phyloP scores from a whole-genome alignment of 2,888 invertebrate species.

The Onthophagus sagittarius region DNA sequence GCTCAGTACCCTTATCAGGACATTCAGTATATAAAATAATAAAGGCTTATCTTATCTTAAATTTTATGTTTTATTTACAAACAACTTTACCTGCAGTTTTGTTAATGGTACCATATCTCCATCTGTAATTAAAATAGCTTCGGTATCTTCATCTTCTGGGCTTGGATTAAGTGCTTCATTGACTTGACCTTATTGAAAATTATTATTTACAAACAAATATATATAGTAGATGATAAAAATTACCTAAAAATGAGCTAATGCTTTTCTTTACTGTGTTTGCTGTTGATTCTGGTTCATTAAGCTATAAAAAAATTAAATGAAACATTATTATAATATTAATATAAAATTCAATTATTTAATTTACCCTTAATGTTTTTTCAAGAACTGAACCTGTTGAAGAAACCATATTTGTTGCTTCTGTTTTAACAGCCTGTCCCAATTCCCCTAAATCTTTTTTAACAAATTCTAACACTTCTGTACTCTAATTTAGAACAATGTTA shows the following conservation, averaged over 20 bases:
- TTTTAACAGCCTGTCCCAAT: conserved; percentile 67
- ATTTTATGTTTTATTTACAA: conserved; percentile 2
- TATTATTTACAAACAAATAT: neutral
- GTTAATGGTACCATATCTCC: conserved; percentile 66
- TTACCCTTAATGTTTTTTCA: conserved; percentile 66
- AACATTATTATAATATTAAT: neutral
- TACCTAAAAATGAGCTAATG: conserved; percentile 66
- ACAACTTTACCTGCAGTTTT: conserved; percentile 50
- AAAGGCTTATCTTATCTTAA: conserved; percentile 8
- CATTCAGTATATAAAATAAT: neutral
- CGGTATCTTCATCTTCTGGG: conserved; percentile 66
- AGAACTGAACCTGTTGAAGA: conserved; percentile 63
- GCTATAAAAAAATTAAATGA: conserved; percentile 47
- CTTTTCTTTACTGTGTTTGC: conserved; percentile 70
- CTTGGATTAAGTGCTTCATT: conserved; percentile 66
- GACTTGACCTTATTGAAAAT: conserved; percentile 56
- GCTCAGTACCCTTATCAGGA: too few relatives aligned
- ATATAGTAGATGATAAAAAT: conserved; percentile 19
- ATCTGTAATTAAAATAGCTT: conserved; percentile 63
- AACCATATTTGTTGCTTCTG: conserved; percentile 66
- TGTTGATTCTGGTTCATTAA: conserved; percentile 68
- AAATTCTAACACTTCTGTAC: conserved; percentile 70
- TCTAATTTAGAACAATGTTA: conserved; percentile 49
- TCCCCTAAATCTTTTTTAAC: conserved; percentile 74
- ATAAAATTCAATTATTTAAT: conserved; percentile 18